Evolutionary conservation across 2,797 vertebrate species (phyloP).

Genomic region (Aplochiton taeniatus): DNA sequence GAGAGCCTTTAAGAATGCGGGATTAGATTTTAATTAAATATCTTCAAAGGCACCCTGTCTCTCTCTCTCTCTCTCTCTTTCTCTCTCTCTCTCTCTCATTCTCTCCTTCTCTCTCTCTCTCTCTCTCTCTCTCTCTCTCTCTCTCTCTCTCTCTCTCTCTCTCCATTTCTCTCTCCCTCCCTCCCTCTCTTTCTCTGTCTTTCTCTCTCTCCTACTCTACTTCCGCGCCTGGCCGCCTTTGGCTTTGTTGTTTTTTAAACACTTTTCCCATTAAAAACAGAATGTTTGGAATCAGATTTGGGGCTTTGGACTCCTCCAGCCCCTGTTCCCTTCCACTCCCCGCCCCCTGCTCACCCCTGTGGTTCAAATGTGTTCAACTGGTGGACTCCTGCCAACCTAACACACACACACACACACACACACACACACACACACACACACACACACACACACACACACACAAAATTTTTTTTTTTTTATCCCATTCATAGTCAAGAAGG

Average conservation of each 20-base stretch:
- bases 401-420: neutral
- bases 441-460: neutral
- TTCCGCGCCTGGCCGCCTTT: neutral
- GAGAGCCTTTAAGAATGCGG: slow-evolving; percentile 99
- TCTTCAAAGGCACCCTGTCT: slow-evolving; percentile 56
- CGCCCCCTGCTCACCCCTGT: neutral
- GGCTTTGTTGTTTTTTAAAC: slow-evolving; percentile 59
- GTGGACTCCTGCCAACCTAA: neutral
- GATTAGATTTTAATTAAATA: slow-evolving; percentile 99
- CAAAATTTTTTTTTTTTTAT: too few species aligned
- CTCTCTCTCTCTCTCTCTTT: neutral
- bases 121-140: neutral
- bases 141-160: neutral
- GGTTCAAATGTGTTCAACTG: slow-evolving; percentile 14
- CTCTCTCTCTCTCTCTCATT: neutral
- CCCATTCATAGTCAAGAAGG: too few species aligned
- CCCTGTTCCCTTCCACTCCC: neutral
- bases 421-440: neutral
- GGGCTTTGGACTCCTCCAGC: too few species aligned
- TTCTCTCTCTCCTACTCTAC: too few species aligned
- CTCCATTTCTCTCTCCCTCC: neutral
- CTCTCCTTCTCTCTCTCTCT: neutral
- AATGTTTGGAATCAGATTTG: slow-evolving; percentile 50
- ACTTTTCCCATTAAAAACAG: slow-evolving; percentile 51
- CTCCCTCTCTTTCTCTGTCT: neutral